These are phyloP conservation scores for Cyclophora punctaria DNA, from an alignment of 2,888 invertebrate genomes.

Conservation along the genomic window DNA sequence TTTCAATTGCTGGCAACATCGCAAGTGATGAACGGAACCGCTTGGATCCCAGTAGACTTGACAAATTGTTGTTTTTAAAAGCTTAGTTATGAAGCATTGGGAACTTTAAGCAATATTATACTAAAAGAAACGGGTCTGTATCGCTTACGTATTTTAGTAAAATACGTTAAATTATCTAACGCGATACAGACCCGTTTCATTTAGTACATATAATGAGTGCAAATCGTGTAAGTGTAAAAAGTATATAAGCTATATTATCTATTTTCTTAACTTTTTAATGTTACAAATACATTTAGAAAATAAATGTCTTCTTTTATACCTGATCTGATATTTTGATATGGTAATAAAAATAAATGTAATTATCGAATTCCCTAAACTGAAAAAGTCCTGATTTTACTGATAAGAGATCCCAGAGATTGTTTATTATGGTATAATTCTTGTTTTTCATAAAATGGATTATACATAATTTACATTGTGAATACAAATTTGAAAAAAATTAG, in stretches of 20 bases:
- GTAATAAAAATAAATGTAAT: conserved; percentile 5
- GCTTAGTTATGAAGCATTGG: conserved; percentile 7
- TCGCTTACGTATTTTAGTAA: too few species aligned
- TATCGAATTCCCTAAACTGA: not conserved
- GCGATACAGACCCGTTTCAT: too few species aligned
- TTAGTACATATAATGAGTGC: too few species aligned
- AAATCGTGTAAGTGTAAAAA: too few species aligned
- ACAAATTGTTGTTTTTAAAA: conserved; percentile 18
- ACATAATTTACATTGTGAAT: conserved; percentile 2
- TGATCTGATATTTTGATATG: conserved; percentile 6
- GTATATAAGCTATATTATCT: not conserved
- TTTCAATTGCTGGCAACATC: conserved; percentile 10
- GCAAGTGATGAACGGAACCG: conserved; percentile 20
- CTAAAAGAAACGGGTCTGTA: too few species aligned
- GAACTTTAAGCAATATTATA: too few species aligned
- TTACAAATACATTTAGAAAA: not conserved
- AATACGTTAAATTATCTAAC: too few species aligned
- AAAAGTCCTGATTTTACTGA: conserved; percentile 1
- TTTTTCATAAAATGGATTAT: conserved; percentile 4
- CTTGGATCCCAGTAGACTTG: conserved; percentile 19
- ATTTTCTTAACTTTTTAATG: not conserved
- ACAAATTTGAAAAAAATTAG: not conserved
- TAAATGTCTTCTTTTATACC: conserved; percentile 3
- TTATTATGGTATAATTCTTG: conserved; percentile 1
- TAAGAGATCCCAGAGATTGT: conserved; percentile 3